A percentile compares a stretch with the other conserved stretches of the same genome.
These are phyloP conservation scores for Falco berigora DNA, from an alignment of 2,797 vertebrate species.

Conservation along the genomic window DNA sequence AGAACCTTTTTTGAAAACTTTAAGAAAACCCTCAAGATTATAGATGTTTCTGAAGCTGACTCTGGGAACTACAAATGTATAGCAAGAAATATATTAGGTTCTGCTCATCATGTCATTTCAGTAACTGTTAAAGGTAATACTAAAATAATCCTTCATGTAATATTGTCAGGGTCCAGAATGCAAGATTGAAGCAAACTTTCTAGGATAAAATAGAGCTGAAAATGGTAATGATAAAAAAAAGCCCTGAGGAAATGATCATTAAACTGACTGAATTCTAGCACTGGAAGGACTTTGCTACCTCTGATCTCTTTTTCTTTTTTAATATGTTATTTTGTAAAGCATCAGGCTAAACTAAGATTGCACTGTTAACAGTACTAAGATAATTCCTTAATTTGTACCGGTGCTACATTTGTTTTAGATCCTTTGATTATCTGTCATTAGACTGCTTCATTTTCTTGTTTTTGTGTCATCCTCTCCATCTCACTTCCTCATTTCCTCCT, in stretches of 20 bases:
- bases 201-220: not conserved
- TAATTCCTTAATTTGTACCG: not conserved
- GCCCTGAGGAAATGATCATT: not conserved
- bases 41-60: constrained; percentile 86
- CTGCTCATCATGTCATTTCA: constrained; percentile 81
- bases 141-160: not conserved
- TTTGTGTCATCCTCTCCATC: not conserved
- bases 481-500: not conserved
- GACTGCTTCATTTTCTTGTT: not conserved
- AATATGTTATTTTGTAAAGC: not conserved
- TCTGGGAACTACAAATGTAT: constrained; percentile 90
- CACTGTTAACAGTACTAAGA: not conserved
- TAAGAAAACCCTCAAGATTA: constrained; percentile 88
- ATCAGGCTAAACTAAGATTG: not conserved
- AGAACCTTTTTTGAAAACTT: constrained; percentile 83
- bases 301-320: not conserved
- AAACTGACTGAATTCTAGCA: not conserved
- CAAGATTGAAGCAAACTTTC: not conserved
- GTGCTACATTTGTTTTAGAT: not conserved
- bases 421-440: not conserved
- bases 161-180: not conserved
- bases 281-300: not conserved
- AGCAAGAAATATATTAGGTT: constrained; percentile 83
- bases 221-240: not conserved
- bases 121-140: constrained; percentile 90